These are phyloP conservation scores for Acleris holmiana DNA, from an alignment of 2,888 invertebrate species.

Conservation along the genomic window DNA sequence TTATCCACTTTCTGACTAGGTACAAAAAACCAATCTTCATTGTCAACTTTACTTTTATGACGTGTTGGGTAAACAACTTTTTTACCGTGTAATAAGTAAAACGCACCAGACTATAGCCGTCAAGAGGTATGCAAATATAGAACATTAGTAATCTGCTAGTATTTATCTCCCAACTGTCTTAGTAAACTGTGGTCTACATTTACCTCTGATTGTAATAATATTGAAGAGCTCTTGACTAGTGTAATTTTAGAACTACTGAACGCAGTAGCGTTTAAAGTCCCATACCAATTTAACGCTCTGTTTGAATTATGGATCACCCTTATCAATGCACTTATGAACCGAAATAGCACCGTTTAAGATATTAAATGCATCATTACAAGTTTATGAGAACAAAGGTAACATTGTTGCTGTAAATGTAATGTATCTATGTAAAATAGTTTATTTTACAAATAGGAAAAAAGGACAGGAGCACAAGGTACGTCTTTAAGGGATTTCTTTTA, in stretches of 20 bases:
- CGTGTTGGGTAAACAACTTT: no score
- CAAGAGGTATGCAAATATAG: no score
- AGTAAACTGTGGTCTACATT: no score
- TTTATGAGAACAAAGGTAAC: constrained; percentile 21
- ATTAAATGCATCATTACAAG: constrained; percentile 59
- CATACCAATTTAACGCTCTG: constrained; percentile 59
- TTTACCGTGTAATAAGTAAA: no score
- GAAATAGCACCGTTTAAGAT: constrained; percentile 66
- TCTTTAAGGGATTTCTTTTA: no score
- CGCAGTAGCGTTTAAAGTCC: constrained; percentile 54
- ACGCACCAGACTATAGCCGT: neutral
- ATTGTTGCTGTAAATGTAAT: constrained; percentile 4
- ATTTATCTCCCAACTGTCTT: no score
- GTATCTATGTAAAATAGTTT: no score
- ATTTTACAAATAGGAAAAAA: no score
- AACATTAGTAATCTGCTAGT: no score
- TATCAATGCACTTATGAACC: constrained; percentile 70
- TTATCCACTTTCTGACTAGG: constrained; percentile 6
- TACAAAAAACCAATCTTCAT: neutral
- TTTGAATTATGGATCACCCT: constrained; percentile 48
- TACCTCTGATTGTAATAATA: neutral
- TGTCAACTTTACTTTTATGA: neutral
- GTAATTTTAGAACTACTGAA: constrained; percentile 26
- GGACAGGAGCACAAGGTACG: no score
- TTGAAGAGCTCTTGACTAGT: constrained; percentile 12